These are phyloP conservation scores for Oreochromis tanganicae DNA, from an alignment of 2,113 vertebrate species.

Conservation along the genomic window DNA sequence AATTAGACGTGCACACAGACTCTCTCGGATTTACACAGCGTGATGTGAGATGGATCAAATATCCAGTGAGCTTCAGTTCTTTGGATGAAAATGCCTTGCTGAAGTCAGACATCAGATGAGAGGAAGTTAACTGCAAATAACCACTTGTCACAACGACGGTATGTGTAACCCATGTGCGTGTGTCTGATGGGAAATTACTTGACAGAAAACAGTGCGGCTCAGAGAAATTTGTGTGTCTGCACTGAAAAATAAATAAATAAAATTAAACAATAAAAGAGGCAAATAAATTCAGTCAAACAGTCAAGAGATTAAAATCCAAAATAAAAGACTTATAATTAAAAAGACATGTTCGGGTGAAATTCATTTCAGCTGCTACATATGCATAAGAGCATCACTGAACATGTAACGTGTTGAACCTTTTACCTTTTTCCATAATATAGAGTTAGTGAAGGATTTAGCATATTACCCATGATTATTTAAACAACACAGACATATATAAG, in stretches of 20 bases:
- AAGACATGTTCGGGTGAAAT: background rate
- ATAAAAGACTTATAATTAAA: background rate
- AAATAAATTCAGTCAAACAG: background rate
- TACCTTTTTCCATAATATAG: background rate
- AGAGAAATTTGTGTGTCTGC: background rate
- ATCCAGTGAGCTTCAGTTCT: background rate
- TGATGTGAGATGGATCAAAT: background rate
- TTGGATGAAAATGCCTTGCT: background rate
- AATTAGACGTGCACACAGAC: background rate
- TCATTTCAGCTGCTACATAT: background rate
- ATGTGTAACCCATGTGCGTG: background rate
- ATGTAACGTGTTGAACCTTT: background rate
- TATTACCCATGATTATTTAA: background rate
- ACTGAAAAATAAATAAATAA: accelerated
- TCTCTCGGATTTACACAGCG: background rate
- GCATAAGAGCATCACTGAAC: background rate
- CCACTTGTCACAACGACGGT: background rate
- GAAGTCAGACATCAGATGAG: background rate
- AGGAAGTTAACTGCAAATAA: background rate
- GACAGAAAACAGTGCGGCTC: background rate
- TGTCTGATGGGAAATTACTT: background rate
- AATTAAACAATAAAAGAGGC: background rate
- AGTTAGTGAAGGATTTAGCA: background rate
- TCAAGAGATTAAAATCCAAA: background rate
- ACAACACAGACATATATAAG: background rate